Base-by-base conservation (phyloP, 2,888 invertebrate genomes). In the Apamea sordens region DNA sequence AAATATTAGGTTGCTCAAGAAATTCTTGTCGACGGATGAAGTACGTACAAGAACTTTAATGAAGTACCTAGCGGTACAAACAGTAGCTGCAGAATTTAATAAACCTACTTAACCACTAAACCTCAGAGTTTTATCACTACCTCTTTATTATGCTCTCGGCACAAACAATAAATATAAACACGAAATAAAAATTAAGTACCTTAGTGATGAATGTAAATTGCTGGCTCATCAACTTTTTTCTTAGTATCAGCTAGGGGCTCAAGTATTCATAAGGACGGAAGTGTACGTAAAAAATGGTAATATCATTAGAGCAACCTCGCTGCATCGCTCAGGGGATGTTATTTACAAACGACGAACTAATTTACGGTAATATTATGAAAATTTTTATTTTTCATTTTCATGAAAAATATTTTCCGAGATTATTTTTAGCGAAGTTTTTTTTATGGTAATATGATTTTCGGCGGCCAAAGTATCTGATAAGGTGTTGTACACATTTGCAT, bases 211-310 rank as follows among this genome's bases (percentile, higher is more conserved):
- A 95, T 93, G 92, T 89, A 93, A 94, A 95, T 95, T 93, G 92
- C 93, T 92, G 91, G 90, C 92, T 93, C 89, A 93, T 92, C 90
- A 92, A 91, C 90, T 90, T 92, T 92, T 92, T 91, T 92, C 92
- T 92, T 90, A 89, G 89, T 90, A 86, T 88, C 90, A 93, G 92
- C 90, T 91, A 90, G 77, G 88, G 88, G 78, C 91, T 94, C 89
- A 91, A 93, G 93, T 94, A 95, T 95, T 95, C 94, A 94, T 94
- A 94, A 95, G 94, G 91, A 91, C 89, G 93, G 91, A 93, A 92
- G 91, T 92, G 90, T 80, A 80, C 82, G 80, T 82, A 94, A 94
- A 87, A 94, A 94, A 94, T 93, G 92, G 91, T 94, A 95, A 95
- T 94, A 93, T 92, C 92, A 93, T 95, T 94, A 92, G 88, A 89